Evolutionary conservation across 2,888 invertebrate genomes (phyloP).

Genomic region (Thumatha senex): DNA sequence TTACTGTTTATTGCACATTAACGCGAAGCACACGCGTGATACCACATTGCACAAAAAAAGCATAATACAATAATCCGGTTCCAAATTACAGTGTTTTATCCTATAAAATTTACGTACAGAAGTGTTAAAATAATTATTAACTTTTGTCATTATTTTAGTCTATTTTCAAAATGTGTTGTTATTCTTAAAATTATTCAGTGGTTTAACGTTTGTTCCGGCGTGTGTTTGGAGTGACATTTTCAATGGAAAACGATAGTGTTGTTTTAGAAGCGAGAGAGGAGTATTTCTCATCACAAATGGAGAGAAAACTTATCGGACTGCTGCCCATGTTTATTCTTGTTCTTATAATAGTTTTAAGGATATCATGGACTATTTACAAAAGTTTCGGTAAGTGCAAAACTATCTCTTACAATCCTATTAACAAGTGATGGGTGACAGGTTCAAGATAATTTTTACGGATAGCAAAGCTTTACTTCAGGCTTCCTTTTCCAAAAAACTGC

Average conservation of each 20-base stretch:
- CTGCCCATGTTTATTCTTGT: conserved; percentile 61
- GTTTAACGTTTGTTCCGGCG: background rate
- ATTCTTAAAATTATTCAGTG: conserved; percentile 5
- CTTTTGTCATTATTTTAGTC: conserved; percentile 9
- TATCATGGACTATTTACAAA: conserved; percentile 62
- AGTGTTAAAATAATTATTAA: background rate
- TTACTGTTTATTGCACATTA: conserved; percentile 20
- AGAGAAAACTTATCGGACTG: conserved; percentile 44
- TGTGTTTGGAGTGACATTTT: background rate
- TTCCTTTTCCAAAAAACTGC: too few relatives aligned
- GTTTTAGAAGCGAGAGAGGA: conserved; percentile 19
- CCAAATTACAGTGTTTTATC: background rate
- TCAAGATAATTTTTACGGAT: too few relatives aligned
- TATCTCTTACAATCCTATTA: too few relatives aligned
- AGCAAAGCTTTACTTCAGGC: too few relatives aligned
- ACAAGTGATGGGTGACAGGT: too few relatives aligned
- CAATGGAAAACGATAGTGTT: conserved; percentile 34
- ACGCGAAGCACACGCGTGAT: conserved; percentile 30
- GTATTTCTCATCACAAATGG: conserved; percentile 8
- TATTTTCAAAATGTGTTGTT: conserved; percentile 10
- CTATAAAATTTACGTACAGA: background rate
- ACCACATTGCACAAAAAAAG: background rate
- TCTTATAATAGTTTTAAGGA: conserved; percentile 56
- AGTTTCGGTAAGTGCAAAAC: conserved; percentile 51
- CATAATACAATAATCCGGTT: background rate